Evolutionary conservation across 2,888 invertebrate species (phyloP).

Genomic region (Euplagia quadripunctaria): DNA sequence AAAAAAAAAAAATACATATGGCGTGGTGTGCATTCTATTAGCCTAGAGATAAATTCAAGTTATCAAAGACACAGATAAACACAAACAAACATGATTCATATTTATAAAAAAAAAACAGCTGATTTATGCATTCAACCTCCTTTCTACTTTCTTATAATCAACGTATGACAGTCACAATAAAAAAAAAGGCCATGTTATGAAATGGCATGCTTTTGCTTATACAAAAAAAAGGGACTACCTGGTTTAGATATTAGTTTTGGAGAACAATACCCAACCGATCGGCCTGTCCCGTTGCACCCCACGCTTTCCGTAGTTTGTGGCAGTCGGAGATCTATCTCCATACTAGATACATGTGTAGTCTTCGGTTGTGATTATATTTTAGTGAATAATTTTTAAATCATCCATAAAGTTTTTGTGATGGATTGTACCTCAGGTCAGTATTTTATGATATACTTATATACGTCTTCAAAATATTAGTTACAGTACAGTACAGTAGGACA

Average conservation of each 20-base stretch:
- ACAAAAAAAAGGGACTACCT: not conserved
- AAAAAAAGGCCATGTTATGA: not conserved
- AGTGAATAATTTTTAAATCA: not conserved
- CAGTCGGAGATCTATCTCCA: not conserved
- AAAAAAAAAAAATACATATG: too few species aligned
- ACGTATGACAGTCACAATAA: too few species aligned
- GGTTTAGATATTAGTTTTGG: not conserved
- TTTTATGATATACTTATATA: too few species aligned
- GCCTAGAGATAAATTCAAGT: too few species aligned
- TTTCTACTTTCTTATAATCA: too few species aligned
- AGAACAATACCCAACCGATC: not conserved
- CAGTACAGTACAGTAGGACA: too few species aligned
- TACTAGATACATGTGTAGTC: not conserved
- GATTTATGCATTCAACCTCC: too few species aligned
- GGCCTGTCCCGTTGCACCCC: not conserved
- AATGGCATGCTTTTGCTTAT: not conserved
- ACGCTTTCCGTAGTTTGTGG: not conserved
- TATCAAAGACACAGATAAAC: too few species aligned
- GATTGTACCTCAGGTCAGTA: not conserved
- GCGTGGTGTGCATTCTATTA: too few species aligned
- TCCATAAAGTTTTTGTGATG: not conserved
- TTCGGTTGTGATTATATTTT: not conserved
- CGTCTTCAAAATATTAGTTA: too few species aligned
- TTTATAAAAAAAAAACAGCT: too few species aligned
- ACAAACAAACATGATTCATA: too few species aligned